A percentile compares a stretch with the other conserved stretches of the same genome.
Evolutionary conservation across 2,797 vertebrate genomes (phyloP).

Genomic region (Phataginus tricuspis): DNA sequence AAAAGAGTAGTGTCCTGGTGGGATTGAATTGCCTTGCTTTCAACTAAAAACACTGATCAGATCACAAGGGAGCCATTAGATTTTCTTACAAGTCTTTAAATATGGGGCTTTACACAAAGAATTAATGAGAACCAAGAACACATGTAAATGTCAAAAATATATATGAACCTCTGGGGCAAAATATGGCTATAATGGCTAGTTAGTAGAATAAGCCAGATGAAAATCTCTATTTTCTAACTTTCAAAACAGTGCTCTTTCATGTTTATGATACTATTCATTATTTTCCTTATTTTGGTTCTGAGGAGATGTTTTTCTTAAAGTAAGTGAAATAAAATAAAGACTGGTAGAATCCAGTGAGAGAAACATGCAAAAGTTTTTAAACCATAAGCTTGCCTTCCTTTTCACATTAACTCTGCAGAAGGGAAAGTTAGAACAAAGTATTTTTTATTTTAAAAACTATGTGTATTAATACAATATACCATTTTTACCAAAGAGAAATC

Average conservation of each 20-base stretch:
- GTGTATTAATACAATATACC: neutral
- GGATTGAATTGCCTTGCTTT: neutral
- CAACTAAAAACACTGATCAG: neutral
- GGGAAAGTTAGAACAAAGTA: neutral
- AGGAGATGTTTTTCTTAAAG: neutral
- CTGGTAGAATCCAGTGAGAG: neutral
- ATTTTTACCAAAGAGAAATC: neutral
- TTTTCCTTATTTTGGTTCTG: slow-evolving; percentile 10
- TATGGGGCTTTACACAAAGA: neutral
- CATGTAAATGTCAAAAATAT: neutral
- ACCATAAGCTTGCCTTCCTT: neutral
- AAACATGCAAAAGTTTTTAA: neutral
- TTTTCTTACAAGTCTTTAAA: neutral
- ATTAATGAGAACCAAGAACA: neutral
- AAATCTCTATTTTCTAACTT: neutral
- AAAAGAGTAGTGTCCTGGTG: neutral
- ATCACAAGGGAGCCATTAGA: neutral
- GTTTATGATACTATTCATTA: neutral
- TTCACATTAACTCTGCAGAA: neutral
- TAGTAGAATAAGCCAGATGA: neutral
- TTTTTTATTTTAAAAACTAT: neutral
- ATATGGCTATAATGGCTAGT: neutral
- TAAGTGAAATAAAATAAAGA: neutral
- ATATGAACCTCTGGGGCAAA: neutral
- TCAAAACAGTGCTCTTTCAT: neutral